Base-by-base conservation (phyloP, 2,797 vertebrate species). In the Ctenochaetus hawaiiensis region DNA sequence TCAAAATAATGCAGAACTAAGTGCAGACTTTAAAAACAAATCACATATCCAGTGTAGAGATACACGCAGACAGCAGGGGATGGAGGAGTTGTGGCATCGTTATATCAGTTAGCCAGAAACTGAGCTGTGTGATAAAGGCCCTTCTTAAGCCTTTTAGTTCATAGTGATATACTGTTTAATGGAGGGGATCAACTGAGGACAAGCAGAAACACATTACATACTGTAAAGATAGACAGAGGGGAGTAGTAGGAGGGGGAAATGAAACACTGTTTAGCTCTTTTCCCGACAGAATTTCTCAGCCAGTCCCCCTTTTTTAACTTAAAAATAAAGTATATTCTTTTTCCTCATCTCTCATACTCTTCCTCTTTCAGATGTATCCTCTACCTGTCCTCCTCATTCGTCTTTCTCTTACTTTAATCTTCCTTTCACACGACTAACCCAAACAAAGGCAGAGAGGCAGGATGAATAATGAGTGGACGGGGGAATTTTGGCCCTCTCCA, bases 131-230 rank as follows among this genome's bases (percentile, higher is more conserved):
- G 65, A 86, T 75, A 80, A 78, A 81, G 49, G 63, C 75, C 52
- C 75, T 52, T 68, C 69, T 78, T 45, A 23, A 48, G 59, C 69
- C 69, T 43, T 59, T 81, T 61, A 70, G 16, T 72, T 74, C 61
- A 62, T 30, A 47, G 69, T 53, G 80, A 48, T 82, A 43, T 54
- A 71, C 22, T 30, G 77, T 72, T 67, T 58, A 73, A 80, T 78
- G 67, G 65, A 63, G 14, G 73, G 56, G 77, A 87, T 82, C 63
- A 82, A 44, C 34, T 75, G 84, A 89, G 85, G 82, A 90, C 59
- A 67, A 6, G 59, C 54, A 53, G 66, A 59, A 67, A 68, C n/a
- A 37, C 23, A 67, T 66, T 53, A 52, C 52, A 59, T 6, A n/a
- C 47, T 61, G 57, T 44, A 34, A n/a, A 53, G 65, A 72, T 11